Evolutionary conservation across 1,140 invertebrate genomes (phyloP), one percentile per base, ranked within the genome.

Genomic region (Diachasma alloeum): DNA sequence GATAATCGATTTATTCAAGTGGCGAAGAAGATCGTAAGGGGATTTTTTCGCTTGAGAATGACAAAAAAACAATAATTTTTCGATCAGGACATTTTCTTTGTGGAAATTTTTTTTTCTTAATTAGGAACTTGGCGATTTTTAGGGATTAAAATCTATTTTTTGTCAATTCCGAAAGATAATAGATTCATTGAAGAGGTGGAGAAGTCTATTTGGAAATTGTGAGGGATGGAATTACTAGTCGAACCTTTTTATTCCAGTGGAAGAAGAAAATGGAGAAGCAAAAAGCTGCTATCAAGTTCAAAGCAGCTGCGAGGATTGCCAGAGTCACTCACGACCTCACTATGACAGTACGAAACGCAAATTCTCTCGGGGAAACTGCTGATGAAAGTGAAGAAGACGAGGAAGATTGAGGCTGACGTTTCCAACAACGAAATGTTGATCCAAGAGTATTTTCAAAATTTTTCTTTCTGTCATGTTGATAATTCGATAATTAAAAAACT

Each of bases 211-310:
- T n/a, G 17, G 13, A 13, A 56, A 56, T 56, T 3, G 2, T 6
- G n/a, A 22, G n/a, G n/a, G 48, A 17, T 56, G 48, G 17, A 56
- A 13, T 10, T 10, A 13, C 10, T 2, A 42, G 9, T 42, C 0
- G 9, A 11, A 6, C 24, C 8, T 63, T 63, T 63, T 15, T 19
- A 59, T 91, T 89, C 75, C 82, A 93, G 91, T 94, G 93, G 93
- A 94, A 94, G 82, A 92, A 92, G 76, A 94, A 94, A 83, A 88
- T 93, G 81, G 93, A 93, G 69, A 93, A 93, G 83, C 91, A 92
- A 83, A 91, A 90, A 78, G 93, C 92, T 0, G 88, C 91, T 24
- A 93, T 93, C 46, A 91, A 92, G 79, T 94, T 94, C 74, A 93
- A 93, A 86, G 93, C 93, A 26, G 92, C 93, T 0, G 91, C 90